Evolutionary conservation across 1,140 invertebrate genomes (phyloP).

Genomic region (Aethina tumida): DNA sequence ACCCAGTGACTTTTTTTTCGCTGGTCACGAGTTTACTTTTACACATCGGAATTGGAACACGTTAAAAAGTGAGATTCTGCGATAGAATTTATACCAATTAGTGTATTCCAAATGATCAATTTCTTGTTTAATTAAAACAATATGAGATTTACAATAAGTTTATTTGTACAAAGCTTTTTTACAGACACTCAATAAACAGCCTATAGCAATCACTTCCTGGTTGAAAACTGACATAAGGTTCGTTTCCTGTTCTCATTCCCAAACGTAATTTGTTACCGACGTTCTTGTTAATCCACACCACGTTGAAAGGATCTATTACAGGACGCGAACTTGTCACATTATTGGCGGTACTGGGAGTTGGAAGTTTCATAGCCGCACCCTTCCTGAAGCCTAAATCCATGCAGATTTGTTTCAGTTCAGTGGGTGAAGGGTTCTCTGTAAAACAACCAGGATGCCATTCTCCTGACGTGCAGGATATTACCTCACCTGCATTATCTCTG

Average conservation of each 20-base stretch:
- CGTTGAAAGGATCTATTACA: constrained; percentile 23
- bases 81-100: background rate
- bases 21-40: too few relatives aligned
- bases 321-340: constrained; percentile 14
- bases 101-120: too few relatives aligned
- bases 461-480: constrained; percentile 43
- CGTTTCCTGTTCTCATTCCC: constrained; percentile 22
- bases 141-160: too few relatives aligned
- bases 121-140: too few relatives aligned
- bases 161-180: too few relatives aligned
- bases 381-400: constrained; percentile 33
- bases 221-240: constrained; percentile 25
- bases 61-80: too few relatives aligned
- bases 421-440: constrained; percentile 27
- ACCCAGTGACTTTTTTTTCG: too few relatives aligned
- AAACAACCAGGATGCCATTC: constrained; percentile 51
- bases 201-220: constrained; percentile 23
- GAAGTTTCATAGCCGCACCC: too few relatives aligned
- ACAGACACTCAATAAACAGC: constrained; percentile 26
- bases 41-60: too few relatives aligned
- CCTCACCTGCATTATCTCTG: constrained; percentile 42
- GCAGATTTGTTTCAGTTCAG: constrained; percentile 38
- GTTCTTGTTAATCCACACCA: constrained; percentile 24
- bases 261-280: constrained; percentile 17
- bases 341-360: constrained; percentile 9